These are phyloP conservation scores for Sebastiscus albofasciatus DNA, from an alignment of 2,797 vertebrate genomes.

Conservation along the genomic window DNA sequence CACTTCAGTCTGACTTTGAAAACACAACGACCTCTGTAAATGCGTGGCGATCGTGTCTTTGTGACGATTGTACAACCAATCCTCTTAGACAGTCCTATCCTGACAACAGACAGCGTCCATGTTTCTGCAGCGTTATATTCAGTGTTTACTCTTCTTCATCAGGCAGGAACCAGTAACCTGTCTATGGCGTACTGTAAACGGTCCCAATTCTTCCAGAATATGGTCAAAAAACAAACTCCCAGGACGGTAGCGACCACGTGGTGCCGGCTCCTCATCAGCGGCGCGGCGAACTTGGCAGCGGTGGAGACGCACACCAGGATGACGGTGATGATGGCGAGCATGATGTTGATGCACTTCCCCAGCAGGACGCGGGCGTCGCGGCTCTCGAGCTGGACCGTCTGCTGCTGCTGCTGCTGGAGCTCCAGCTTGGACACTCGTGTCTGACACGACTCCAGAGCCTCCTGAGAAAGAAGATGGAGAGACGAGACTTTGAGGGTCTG, in stretches of 20 bases:
- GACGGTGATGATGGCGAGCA: constrained; percentile 95
- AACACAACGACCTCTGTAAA: constrained; percentile 35
- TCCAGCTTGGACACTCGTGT: constrained; percentile 95
- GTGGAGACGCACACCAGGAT: constrained; percentile 97
- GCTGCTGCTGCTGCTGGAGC: constrained; percentile 94
- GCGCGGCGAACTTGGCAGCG: constrained; percentile 93
- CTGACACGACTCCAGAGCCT: constrained; percentile 95
- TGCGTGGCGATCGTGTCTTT: constrained; percentile 26
- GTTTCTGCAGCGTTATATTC: constrained; percentile 6
- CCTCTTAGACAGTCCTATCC: constrained; percentile 49
- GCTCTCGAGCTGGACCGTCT: constrained; percentile 93
- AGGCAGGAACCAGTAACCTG: constrained; percentile 86
- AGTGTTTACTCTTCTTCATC: constrained; percentile 50
- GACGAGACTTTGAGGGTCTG: background rate
- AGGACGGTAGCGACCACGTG: constrained; percentile 89
- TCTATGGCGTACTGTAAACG: constrained; percentile 83
- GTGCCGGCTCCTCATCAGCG: constrained; percentile 91
- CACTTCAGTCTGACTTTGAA: constrained; percentile 49
- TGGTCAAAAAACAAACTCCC: constrained; percentile 86
- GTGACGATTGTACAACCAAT: constrained; percentile 80
- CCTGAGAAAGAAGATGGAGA: constrained; percentile 75
- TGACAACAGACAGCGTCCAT: constrained; percentile 23
- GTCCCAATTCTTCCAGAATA: constrained; percentile 97
- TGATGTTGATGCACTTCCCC: constrained; percentile 96
- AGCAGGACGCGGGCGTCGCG: constrained; percentile 90